Base-by-base conservation (phyloP, 30 jellyfish, hydroid and myxozoan species). In the Aurelia aurita complex sp. Pacific region DNA sequence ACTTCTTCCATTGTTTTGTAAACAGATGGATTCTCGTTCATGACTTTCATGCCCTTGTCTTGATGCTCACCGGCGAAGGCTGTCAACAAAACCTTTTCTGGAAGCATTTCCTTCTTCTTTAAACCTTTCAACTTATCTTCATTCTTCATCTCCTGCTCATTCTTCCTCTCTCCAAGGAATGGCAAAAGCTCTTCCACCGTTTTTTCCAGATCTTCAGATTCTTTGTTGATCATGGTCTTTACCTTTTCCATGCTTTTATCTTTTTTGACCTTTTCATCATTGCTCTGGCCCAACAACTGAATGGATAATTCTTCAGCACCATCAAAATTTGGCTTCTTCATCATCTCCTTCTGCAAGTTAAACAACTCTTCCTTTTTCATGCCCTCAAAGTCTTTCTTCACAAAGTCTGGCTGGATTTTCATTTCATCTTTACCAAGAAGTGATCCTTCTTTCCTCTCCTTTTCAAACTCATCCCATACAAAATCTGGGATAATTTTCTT, bases 161-260 rank as follows among this genome's bases (percentile, higher is more conserved):
- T 61, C 76, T 77, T 63, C 36, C 60, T 67, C 53, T 74, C 68
- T 2, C 81, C 89, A 13, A 67, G 89, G 54, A 79, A 77, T 61
- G 89, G 83, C 33, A 68, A 3, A 74, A 69, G 64, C 83, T 81
- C 90, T 53, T 81, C 90, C 15, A 81, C 90, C 3, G 90, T 72
- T 64, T 84, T 84, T 77, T 84, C 87, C 19, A 84, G 34, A 15
- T 84, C 88, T 5, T 73, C 88, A 2, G 93, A 77, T 53, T 84
- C 93, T 70, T 71, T 73, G 74, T 42, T 42, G 70, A 77, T n/a
- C 17, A 55, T 32, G 35, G 61, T 23, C 59, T 40, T 34, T 66
- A 77, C 8, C 10, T 60, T 10, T 5, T 77, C 77, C 40, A 40
- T 18, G 65, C 35, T 59, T 2, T 11, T 4, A 23, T 9, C 74